phyloP scores from a whole-genome alignment of 2,888 invertebrate species.

The Andrena chrysosceles region DNA sequence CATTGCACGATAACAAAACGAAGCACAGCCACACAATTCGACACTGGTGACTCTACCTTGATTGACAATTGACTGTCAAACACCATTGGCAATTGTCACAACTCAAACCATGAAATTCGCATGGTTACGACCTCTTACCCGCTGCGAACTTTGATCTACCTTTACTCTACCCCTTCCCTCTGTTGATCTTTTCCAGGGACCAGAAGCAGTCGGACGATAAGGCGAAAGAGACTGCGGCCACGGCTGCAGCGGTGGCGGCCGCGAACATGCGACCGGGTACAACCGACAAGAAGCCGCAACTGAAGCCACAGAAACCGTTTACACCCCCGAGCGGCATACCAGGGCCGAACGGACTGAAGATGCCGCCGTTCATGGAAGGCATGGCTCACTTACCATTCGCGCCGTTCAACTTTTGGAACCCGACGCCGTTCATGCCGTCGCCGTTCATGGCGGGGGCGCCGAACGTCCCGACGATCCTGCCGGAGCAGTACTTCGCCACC shows the following conservation, averaged over 20 bases:
- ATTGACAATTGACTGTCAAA: too few species aligned
- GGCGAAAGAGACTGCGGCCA: constrained; percentile 78
- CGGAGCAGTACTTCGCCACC: constrained; percentile 91
- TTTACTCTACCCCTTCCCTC: not conserved
- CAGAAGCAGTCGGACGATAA: constrained; percentile 84
- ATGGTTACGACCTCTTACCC: too few species aligned
- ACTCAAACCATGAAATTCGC: too few species aligned
- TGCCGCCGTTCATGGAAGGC: constrained; percentile 89
- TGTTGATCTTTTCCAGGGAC: constrained; percentile 74
- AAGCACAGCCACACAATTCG: too few species aligned
- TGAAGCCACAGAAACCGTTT: constrained; percentile 86
- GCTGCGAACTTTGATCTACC: too few species aligned
- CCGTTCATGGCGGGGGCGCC: constrained; percentile 85
- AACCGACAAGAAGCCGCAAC: constrained; percentile 85
- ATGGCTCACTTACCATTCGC: constrained; percentile 88
- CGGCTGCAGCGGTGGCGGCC: constrained; percentile 70
- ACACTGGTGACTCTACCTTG: too few species aligned
- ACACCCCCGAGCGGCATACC: constrained; percentile 85
- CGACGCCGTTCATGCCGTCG: constrained; percentile 87
- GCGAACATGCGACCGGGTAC: constrained; percentile 83
- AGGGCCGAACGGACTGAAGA: constrained; percentile 90
- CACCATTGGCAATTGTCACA: too few species aligned
- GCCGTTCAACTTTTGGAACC: constrained; percentile 93
- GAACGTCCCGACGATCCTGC: constrained; percentile 84
- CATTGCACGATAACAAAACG: too few species aligned